Base-by-base conservation (phyloP, 2,888 invertebrate species). In the Athripsodes cinereus region DNA sequence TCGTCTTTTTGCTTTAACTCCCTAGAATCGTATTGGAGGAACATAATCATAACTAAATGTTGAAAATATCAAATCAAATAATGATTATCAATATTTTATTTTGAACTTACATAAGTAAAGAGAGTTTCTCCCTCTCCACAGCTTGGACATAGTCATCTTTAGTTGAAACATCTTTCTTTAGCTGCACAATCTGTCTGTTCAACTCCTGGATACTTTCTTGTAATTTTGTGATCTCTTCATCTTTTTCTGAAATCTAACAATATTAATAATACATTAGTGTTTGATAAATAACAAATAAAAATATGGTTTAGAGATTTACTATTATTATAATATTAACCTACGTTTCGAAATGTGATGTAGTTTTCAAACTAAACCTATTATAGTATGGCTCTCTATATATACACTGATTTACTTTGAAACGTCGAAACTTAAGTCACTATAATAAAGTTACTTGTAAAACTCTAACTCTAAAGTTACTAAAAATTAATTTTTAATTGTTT, bases 21-120 rank as follows among this genome's bases (percentile, higher is more conserved):
- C 22, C 61, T 61, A 34, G 20, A 53, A 49, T 26, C 3, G 10
- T 26, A 26, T 26, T n/a, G n/a, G n/a, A n/a, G n/a, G n/a, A n/a
- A n/a, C n/a, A n/a, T n/a, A n/a, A n/a, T n/a, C n/a, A n/a, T n/a
- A n/a, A n/a, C n/a, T n/a, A n/a, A n/a, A n/a, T n/a, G 31, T 31
- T 8, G 8, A 31, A 31, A 31, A 31, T 31, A 31, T 31, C 16
- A 40, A 8, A 8, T n/a, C 40, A 40, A n/a, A 3, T 40, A 40
- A 40, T 40, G 13, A 40, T 40, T 40, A n/a, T n/a, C 6, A 8
- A 13, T 40, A 5, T 40, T 3, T 8, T 3, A 5, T 11, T 19
- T 48, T 3, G 18, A 16, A 21, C 20, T 48, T 48, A 48, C 48
- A 40, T 40, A 3, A 16, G 13, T 16, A 40, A 16, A 8, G 13